Conservation (phyloP, 2,797 vertebrate genomes). For the Brachyalestes nurse region DNA sequence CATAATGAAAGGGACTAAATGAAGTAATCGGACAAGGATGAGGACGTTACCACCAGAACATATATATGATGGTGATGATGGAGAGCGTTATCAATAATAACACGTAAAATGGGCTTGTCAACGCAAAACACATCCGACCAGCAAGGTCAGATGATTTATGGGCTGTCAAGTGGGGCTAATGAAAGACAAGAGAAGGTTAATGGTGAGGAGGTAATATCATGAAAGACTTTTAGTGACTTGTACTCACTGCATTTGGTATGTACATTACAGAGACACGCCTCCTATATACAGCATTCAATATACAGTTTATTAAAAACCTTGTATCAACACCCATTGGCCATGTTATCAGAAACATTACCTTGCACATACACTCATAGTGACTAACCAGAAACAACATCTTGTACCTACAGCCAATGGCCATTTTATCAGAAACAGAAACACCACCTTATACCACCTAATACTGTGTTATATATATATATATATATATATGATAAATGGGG, state of each 20-base stretch:
- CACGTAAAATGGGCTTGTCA: slow-evolving; percentile 47
- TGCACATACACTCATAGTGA: too few relatives aligned
- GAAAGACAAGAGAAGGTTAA: slow-evolving; percentile 10
- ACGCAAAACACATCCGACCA: slow-evolving; percentile 30
- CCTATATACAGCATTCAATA: too few relatives aligned
- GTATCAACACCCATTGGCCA: too few relatives aligned
- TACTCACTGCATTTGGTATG: neutral
- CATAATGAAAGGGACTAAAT: slow-evolving; percentile 47
- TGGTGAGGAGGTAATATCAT: slow-evolving; percentile 15
- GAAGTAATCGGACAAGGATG: slow-evolving; percentile 35
- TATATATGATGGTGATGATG: slow-evolving; percentile 29
- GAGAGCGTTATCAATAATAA: slow-evolving; percentile 43
- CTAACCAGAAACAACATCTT: too few relatives aligned
- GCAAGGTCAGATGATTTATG: slow-evolving; percentile 31
- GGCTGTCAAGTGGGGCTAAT: neutral
- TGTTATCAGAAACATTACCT: too few relatives aligned
- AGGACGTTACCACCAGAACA: slow-evolving; percentile 37
- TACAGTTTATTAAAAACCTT: too few relatives aligned
- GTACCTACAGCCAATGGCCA: too few relatives aligned
- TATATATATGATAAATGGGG: too few relatives aligned
- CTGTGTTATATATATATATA: too few relatives aligned
- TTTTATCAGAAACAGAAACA: too few relatives aligned
- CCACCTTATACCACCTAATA: too few relatives aligned
- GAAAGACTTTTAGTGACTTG: neutral
- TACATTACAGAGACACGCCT: neutral